Base-by-base conservation (phyloP, 1,140 invertebrate species). In the Medauroidea extradentata region DNA sequence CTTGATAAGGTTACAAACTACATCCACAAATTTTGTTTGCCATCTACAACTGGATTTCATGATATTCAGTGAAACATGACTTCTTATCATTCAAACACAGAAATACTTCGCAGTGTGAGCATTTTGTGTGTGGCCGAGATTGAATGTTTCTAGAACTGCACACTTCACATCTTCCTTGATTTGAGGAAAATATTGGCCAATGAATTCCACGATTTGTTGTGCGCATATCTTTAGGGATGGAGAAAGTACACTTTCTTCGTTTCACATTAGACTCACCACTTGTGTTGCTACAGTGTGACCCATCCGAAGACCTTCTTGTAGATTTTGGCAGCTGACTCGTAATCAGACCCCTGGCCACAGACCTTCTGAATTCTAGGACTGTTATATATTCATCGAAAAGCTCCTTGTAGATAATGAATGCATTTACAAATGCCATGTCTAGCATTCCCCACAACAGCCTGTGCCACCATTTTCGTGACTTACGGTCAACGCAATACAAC, bases 401-500 rank as follows among this genome's bases (percentile, higher is more conserved):
- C 41, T 51, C 27, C 54, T 64, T 60, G 53, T 69, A 67, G 25
- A 69, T 34, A 54, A 72, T 64, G 51, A 59, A 72, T 8, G 65
- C 51, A 64, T 73, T 72, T 13, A 63, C 61, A 21, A 71, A 44
- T 39, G 65, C 50, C 23, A 63, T 57, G 59, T 71, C 65, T 18
- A 71, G n/a, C 48, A 73, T 64, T 42, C 66, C 59, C 60, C 64
- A 75, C 55, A 74, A 71, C 46, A 73, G 63, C 51, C 63, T 62
- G 42, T 72, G 69, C 69, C 69, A 75, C 69, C 73, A 74, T 63
- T 73, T 75, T 19, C 51, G 59, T 34, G 51, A 64, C 61, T 73
- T 72, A 53, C 72, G 62, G 53, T 71, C 61, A 38, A 72, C 64
- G 54, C 69, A 62, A 59, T 73, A 75, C 14, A 58, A 43, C 16